Conservation (phyloP, 1,140 invertebrate genomes). For the Diprion similis region DNA sequence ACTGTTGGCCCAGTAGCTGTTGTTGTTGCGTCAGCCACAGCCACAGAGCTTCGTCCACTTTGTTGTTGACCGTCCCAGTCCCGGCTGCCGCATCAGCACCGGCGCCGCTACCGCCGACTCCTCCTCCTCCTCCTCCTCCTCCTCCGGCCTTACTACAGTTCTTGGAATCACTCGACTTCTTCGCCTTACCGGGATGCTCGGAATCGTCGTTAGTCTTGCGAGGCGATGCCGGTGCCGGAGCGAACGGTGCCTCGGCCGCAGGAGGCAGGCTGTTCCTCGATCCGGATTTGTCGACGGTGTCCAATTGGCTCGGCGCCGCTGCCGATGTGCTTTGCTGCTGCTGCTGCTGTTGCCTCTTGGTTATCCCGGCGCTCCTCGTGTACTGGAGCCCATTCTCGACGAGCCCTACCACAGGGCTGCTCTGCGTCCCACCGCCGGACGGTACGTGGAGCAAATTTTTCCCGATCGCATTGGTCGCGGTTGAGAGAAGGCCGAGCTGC, state of each 20-base stretch:
- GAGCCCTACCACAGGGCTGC: slow-evolving; percentile 41
- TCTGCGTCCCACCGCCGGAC: slow-evolving; percentile 20
- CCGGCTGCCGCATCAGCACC: slow-evolving; percentile 3
- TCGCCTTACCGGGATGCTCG: neutral
- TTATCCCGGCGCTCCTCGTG: slow-evolving; percentile 32
- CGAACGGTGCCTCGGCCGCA: slow-evolving; percentile 38
- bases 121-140: slow-evolving; percentile 6
- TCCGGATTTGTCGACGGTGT: slow-evolving; percentile 31
- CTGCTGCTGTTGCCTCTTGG: neutral
- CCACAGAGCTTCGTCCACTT: slow-evolving; percentile 50
- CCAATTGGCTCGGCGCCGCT: slow-evolving; percentile 39
- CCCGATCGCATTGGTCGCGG: slow-evolving; percentile 17
- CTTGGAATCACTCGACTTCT: slow-evolving; percentile 17
- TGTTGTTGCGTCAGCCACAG: slow-evolving; percentile 51
- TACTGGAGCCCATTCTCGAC: slow-evolving; percentile 56
- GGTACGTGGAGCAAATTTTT: slow-evolving; percentile 35
- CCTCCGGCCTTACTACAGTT: slow-evolving; percentile 25
- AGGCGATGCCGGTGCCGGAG: slow-evolving; percentile 32
- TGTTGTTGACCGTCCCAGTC: slow-evolving; percentile 32
- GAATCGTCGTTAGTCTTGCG: slow-evolving; percentile 36
- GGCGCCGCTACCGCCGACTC: slow-evolving; percentile 14
- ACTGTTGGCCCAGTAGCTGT: slow-evolving; percentile 35
- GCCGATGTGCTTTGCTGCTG: slow-evolving; percentile 36
- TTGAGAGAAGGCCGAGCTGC: slow-evolving; percentile 38
- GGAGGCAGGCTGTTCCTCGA: slow-evolving; percentile 36